Conservation (phyloP, 2,113 vertebrate genomes). For the Syngnathus typhle region DNA sequence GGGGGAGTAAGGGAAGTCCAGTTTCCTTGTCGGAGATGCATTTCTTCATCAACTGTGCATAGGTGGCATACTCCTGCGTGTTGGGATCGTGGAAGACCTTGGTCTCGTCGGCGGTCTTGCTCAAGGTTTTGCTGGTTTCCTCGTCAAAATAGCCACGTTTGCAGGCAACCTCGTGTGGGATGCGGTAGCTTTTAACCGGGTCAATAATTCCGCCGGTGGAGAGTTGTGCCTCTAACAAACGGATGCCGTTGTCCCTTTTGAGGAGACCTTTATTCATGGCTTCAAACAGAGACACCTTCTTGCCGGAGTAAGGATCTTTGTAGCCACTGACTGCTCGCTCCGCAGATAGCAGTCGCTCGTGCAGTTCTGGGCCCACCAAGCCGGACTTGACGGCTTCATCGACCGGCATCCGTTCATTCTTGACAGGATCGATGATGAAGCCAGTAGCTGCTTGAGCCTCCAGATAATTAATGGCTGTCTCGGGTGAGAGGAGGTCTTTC, state of each 20-base stretch:
- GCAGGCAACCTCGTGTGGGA: constrained; percentile 80
- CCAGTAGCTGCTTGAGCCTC: constrained; percentile 92
- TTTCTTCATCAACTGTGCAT: constrained; percentile 75
- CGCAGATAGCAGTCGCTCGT: constrained; percentile 85
- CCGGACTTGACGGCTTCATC: constrained; percentile 84
- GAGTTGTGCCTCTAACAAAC: constrained; percentile 85
- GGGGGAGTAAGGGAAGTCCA: constrained; percentile 74
- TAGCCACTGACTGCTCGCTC: constrained; percentile 88
- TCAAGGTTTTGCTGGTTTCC: constrained; percentile 68
- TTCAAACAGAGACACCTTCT: constrained; percentile 84
- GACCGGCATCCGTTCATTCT: constrained; percentile 71
- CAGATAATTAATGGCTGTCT: constrained; percentile 74
- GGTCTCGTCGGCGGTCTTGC: constrained; percentile 56
- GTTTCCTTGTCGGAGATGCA: constrained; percentile 81
- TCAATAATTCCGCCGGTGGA: constrained; percentile 88
- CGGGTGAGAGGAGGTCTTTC: constrained; percentile 77
- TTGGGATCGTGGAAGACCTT: constrained; percentile 81
- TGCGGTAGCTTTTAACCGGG: constrained; percentile 82
- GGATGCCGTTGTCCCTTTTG: constrained; percentile 77
- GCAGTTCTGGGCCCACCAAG: constrained; percentile 87
- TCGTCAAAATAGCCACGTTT: constrained; percentile 81
- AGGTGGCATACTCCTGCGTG: constrained; percentile 73
- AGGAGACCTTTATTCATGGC: constrained; percentile 88
- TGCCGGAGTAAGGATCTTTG: constrained; percentile 86
- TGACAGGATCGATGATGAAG: constrained; percentile 77